These are phyloP conservation scores for Apotomis capreana DNA, from an alignment of 2,888 invertebrate genomes.

Conservation along the genomic window DNA sequence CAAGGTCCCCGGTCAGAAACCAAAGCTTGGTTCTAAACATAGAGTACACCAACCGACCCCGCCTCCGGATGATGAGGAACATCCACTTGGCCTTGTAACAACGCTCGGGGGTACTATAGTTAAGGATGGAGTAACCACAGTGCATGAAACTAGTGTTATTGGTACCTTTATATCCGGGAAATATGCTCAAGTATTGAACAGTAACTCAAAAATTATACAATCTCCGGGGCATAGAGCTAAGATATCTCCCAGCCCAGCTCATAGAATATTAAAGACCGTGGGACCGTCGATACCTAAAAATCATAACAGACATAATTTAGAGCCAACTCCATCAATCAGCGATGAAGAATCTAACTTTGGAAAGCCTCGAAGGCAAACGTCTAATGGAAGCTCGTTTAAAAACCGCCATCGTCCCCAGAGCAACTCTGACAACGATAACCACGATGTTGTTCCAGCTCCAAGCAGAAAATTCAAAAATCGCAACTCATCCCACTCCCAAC, in stretches of 20 bases:
- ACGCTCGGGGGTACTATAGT: slow-evolving; percentile 93
- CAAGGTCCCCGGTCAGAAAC: slow-evolving; percentile 77
- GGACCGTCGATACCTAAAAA: slow-evolving; percentile 84
- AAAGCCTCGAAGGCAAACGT: slow-evolving; percentile 81
- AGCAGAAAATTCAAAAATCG: slow-evolving; percentile 78
- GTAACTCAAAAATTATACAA: slow-evolving; percentile 87
- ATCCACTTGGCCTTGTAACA: slow-evolving; percentile 91
- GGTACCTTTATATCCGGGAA: slow-evolving; percentile 94
- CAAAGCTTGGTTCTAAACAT: slow-evolving; percentile 74
- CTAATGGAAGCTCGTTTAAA: slow-evolving; percentile 80
- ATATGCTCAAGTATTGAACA: slow-evolving; percentile 93
- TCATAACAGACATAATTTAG: slow-evolving; percentile 84
- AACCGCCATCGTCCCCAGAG: slow-evolving; percentile 80
- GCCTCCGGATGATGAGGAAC: slow-evolving; percentile 84
- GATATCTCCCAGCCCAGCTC: slow-evolving; percentile 86
- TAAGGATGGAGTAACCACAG: slow-evolving; percentile 91
- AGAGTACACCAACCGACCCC: slow-evolving; percentile 71
- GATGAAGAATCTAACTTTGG: slow-evolving; percentile 85
- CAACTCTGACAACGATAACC: slow-evolving; percentile 68
- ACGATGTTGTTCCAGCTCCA: slow-evolving; percentile 64
- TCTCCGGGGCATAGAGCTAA: slow-evolving; percentile 82
- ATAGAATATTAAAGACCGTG: slow-evolving; percentile 90
- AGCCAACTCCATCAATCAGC: slow-evolving; percentile 85
- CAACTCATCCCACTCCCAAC: slow-evolving; percentile 66
- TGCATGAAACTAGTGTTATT: slow-evolving; percentile 95